Percentiles rank a stretch among this genome's conserved stretches.
phyloP scores from a whole-genome alignment of 1,140 invertebrate genomes.

The Drosophila pruinosa region DNA sequence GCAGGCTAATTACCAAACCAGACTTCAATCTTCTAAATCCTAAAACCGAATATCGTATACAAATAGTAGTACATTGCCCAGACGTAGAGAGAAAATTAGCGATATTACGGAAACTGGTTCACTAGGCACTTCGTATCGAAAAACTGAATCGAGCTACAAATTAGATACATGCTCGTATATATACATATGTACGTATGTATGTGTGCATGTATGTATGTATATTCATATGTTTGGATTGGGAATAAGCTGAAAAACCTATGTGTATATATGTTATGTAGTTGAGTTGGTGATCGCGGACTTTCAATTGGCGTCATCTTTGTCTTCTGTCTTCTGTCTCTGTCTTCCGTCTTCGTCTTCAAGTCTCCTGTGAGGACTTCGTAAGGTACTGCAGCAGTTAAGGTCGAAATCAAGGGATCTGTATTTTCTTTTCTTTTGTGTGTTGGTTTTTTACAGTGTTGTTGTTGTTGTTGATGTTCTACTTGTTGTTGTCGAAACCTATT shows the following conservation, averaged over 20 bases:
- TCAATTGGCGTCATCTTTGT: constrained; percentile 27
- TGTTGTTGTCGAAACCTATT: constrained; percentile 54
- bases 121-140: constrained; percentile 61
- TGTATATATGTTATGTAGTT: background rate
- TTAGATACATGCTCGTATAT: background rate
- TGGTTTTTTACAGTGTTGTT: constrained; percentile 20
- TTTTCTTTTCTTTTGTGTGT: background rate
- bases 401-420: constrained; percentile 33
- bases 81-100: constrained; percentile 14
- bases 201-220: background rate
- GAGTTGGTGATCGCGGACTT: constrained; percentile 5
- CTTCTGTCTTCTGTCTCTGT: too few species aligned
- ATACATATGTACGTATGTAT: background rate
- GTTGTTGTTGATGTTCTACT: constrained; percentile 9
- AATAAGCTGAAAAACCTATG: background rate
- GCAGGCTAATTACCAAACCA: background rate
- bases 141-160: constrained; percentile 17
- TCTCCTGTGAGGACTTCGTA: constrained; percentile 15
- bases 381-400: constrained; percentile 68
- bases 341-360: background rate
- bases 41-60: constrained; percentile 48
- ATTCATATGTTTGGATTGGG: background rate
- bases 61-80: constrained; percentile 21
- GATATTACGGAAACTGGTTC: constrained; percentile 30
- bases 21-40: background rate